These are phyloP conservation scores for Peromyscus attwateri DNA, from an alignment of 2,797 vertebrate genomes.

Conservation along the genomic window DNA sequence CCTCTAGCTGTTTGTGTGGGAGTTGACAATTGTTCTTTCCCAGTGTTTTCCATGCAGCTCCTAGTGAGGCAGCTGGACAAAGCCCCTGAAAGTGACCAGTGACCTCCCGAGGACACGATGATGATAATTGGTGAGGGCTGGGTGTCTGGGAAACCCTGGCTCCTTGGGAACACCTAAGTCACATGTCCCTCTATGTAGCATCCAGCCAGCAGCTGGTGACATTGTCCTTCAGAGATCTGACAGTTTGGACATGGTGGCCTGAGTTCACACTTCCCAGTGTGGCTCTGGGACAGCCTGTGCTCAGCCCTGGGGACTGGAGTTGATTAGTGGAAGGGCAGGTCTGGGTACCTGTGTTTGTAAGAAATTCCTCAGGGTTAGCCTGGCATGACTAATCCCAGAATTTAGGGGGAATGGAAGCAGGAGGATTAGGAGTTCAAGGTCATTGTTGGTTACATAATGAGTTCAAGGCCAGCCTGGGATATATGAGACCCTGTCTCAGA, in stretches of 20 bases:
- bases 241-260: rapidly evolving
- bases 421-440: neutral
- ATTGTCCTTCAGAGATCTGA: neutral
- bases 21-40: neutral
- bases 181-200: rapidly evolving
- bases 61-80: neutral
- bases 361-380: neutral
- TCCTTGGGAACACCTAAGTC: neutral
- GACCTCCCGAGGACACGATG: rapidly evolving
- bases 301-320: neutral
- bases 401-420: neutral
- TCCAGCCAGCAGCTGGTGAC: neutral
- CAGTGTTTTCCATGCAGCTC: neutral
- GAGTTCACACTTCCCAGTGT: rapidly evolving
- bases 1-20: conserved; percentile 65
- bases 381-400: neutral
- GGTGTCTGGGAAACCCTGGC: neutral
- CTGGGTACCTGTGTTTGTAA: neutral
- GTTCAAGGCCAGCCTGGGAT: neutral
- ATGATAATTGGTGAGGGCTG: rapidly evolving
- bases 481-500: neutral
- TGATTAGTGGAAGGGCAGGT: neutral
- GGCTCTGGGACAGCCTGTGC: neutral
- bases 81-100: neutral
- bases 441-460: neutral